Conservation (phyloP, 2,797 vertebrate genomes). For the Fundulus diaphanus region DNA sequence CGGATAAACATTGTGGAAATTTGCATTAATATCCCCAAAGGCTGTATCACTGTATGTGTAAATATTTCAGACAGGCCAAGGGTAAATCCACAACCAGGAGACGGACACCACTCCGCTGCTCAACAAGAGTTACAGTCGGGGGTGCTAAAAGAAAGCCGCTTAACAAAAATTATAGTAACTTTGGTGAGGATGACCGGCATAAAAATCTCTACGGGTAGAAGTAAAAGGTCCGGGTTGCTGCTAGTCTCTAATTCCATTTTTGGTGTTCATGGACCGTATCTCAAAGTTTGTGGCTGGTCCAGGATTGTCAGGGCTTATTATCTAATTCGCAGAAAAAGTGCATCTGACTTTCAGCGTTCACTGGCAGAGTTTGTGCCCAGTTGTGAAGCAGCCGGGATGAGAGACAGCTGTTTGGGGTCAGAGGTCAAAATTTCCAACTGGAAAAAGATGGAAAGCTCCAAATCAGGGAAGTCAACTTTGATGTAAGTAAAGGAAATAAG, state of each 20-base stretch:
- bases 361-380: background rate
- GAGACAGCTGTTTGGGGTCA: background rate
- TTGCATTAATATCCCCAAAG: conserved; percentile 66
- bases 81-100: conserved; percentile 17
- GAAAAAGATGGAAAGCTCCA: background rate
- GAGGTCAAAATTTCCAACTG: background rate
- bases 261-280: background rate
- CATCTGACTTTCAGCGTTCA: background rate
- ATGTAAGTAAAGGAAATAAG: no score
- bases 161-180: background rate
- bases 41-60: conserved; percentile 43
- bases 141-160: background rate
- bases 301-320: background rate
- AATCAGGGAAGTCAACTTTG: no score
- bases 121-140: background rate
- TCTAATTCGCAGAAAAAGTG: background rate
- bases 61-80: conserved; percentile 61
- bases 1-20: conserved; percentile 64
- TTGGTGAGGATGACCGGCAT: background rate
- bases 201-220: background rate
- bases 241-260: background rate
- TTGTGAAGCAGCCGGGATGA: background rate
- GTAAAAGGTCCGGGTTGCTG: background rate
- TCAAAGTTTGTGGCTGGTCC: background rate
- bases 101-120: conserved; percentile 7